Evolutionary conservation across 1,140 invertebrate genomes (phyloP).

Genomic region (Cotesia chilonis): DNA sequence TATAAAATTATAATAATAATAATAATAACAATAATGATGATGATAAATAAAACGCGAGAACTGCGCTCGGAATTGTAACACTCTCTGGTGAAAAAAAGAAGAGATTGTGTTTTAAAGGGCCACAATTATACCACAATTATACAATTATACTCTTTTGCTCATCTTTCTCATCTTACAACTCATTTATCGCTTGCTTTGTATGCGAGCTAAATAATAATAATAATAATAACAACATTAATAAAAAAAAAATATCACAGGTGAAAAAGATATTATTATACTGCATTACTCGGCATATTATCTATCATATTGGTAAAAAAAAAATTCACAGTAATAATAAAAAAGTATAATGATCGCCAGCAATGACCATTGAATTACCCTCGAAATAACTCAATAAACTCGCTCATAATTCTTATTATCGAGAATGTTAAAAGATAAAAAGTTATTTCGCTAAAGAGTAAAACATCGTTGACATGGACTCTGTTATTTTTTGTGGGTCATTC

Average conservation of each 20-base stretch:
- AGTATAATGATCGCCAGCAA: too few species aligned
- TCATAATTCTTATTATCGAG: too few species aligned
- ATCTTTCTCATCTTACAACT: slow-evolving; percentile 17
- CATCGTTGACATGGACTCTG: slow-evolving; percentile 24
- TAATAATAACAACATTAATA: too few species aligned
- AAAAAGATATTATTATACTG: too few species aligned
- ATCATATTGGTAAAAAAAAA: too few species aligned
- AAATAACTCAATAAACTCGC: too few species aligned
- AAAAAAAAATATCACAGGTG: too few species aligned
- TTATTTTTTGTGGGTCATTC: slow-evolving; percentile 36
- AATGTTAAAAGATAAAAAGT: neutral
- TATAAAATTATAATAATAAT: neutral
- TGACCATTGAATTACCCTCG: too few species aligned
- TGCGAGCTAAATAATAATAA: neutral
- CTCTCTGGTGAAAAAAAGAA: slow-evolving; percentile 2
- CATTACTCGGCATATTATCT: too few species aligned
- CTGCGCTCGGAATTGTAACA: slow-evolving; percentile 39
- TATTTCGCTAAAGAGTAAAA: neutral
- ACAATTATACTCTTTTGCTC: slow-evolving; percentile 11
- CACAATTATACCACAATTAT: slow-evolving; percentile 21
- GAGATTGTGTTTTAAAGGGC: slow-evolving; percentile 20
- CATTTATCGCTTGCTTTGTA: neutral
- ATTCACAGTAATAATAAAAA: neutral
- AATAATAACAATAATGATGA: slow-evolving; percentile 22
- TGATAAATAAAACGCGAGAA: neutral